Evolutionary conservation across 1,140 invertebrate species (phyloP), one percentile per base, ranked within the genome.

Genomic region (Gerris buenoi): DNA sequence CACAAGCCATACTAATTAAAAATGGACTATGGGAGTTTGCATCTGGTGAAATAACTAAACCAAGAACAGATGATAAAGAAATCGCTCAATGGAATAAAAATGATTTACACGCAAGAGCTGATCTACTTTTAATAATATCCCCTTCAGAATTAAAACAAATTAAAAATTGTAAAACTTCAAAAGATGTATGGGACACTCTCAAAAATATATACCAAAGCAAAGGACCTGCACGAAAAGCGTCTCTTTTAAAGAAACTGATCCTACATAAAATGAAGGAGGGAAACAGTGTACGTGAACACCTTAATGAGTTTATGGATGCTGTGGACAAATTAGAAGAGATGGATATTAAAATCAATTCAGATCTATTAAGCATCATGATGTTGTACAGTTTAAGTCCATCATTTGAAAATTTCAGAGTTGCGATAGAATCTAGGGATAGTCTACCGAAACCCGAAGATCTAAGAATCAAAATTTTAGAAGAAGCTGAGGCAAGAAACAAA

Each of bases 391-490:
- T 46, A 46, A 46, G 33, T 46, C 33, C 33, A 18, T 46, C 33
- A 46, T 46, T 46, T 46, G 33, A 46, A 46, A 46, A 46, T 46
- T 46, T 46, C 33, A 46, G 33, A 46, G 33, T 46, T 18, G 33
- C 33, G 18, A 46, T 46, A 10, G 33, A 46, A 46, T 46, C 33
- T 67, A 61, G 72, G 0, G 74, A 75, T 59, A 66, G 57, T 25
- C 64, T 76, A 26, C 72, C 71, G 13, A 71, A 56, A n/a, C 68
- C 70, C 1, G 74, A 75, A 62, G 66, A 66, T 18, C 63, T 76
- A 13, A 70, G 72, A 62, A 70, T 73, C 2, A 75, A 76, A 72
- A 74, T 76, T 25, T 22, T 73, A 14, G 73, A 75, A 70, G 68
- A 68, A 27, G 23, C 25, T 61, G n/a, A 22, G 10, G 59, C n/a